phyloP scores from a whole-genome alignment of 1,140 invertebrate genomes.

The Yoshiicerus persimilis region DNA sequence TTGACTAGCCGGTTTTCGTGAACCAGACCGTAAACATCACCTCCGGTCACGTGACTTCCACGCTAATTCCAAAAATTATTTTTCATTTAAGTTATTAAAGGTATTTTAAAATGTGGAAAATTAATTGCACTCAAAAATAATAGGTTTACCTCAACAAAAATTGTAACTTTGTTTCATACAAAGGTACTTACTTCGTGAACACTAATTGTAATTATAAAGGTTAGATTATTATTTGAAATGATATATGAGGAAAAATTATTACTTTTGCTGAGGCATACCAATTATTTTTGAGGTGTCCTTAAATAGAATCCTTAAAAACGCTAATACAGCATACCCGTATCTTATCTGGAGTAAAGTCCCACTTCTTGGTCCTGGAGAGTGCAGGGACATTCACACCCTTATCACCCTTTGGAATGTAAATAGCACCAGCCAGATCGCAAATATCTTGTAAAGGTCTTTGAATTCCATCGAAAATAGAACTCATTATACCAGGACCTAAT shows the following conservation, averaged over 20 bases:
- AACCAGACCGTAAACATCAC: slow-evolving; percentile 94
- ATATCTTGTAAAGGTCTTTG: slow-evolving; percentile 98
- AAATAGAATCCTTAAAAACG: no score
- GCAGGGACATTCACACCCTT: slow-evolving; percentile 93
- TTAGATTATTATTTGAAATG: no score
- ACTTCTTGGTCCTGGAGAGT: slow-evolving; percentile 75
- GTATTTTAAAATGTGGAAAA: no score
- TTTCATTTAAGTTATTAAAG: no score
- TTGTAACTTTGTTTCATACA: no score
- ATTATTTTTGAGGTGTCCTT: no score
- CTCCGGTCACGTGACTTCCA: slow-evolving; percentile 95
- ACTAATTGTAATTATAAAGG: no score
- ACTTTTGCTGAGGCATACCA: no score
- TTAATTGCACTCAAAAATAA: no score
- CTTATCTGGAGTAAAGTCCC: slow-evolving; percentile 88
- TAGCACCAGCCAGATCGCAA: slow-evolving; percentile 86
- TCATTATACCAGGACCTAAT: slow-evolving; percentile 98
- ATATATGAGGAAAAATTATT: no score
- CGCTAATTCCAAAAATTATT: slow-evolving; percentile 67
- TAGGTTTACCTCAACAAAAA: no score
- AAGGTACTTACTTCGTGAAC: no score
- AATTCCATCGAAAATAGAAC: slow-evolving; percentile 97
- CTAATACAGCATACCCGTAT: slow-evolving; percentile 84
- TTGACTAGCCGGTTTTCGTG: slow-evolving; percentile 97
- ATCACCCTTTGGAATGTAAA: slow-evolving; percentile 99